These are phyloP conservation scores for Gymnorhina tibicen DNA, from an alignment of 2,113 vertebrate species.

Conservation along the genomic window DNA sequence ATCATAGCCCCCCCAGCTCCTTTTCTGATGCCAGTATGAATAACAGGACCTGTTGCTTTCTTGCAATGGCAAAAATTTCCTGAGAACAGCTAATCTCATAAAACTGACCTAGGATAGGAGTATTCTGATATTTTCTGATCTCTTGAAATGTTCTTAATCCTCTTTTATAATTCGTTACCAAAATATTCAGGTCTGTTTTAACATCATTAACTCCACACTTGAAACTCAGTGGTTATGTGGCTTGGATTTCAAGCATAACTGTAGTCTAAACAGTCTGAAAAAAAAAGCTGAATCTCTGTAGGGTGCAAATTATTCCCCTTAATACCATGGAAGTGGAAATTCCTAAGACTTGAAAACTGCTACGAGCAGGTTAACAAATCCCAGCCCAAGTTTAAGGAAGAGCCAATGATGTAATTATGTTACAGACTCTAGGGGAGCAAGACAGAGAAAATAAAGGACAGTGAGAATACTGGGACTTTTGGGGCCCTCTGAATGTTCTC, in stretches of 20 bases:
- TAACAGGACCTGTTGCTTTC: neutral
- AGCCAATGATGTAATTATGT: neutral
- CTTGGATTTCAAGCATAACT: neutral
- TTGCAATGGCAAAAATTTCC: neutral
- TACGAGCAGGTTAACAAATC: neutral
- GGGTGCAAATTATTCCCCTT: neutral
- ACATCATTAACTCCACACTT: neutral
- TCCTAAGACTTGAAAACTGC: neutral
- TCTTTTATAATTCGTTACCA: neutral
- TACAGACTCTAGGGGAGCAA: neutral
- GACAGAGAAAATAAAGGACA: neutral
- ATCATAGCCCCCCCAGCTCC: rapidly evolving
- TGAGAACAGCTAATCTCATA: neutral
- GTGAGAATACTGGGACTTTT: neutral
- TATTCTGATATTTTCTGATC: neutral
- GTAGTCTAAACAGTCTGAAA: neutral
- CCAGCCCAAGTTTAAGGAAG: neutral
- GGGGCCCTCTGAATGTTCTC: neutral
- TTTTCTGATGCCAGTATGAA: neutral
- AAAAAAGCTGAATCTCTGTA: neutral
- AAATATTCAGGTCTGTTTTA: neutral
- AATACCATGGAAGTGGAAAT: neutral
- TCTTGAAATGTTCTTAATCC: neutral
- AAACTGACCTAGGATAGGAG: neutral
- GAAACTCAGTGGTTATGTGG: neutral